phyloP scores from a whole-genome alignment of 2,113 vertebrate genomes.

The Euleptes europaea region DNA sequence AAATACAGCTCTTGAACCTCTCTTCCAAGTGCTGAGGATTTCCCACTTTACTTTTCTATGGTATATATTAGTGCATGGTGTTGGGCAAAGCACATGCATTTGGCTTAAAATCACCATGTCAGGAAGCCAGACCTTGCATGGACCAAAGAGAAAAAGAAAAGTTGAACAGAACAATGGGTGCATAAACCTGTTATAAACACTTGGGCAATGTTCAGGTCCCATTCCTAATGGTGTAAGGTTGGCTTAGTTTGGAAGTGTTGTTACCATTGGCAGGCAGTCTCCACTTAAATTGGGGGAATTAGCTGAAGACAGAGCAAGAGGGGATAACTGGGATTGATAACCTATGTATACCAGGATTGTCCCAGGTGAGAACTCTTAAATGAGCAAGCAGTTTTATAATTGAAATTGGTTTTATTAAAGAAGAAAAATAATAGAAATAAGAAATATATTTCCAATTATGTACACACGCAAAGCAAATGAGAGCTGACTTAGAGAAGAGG shows the following conservation, averaged over 20 bases:
- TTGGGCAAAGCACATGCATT: not conserved
- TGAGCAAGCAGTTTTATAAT: no score
- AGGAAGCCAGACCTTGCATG: not conserved
- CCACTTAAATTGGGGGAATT: no score
- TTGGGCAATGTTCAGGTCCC: conserved; percentile 4
- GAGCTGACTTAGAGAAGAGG: no score
- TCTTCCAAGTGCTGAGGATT: not conserved
- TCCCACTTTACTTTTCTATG: not conserved
- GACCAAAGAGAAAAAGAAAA: not conserved
- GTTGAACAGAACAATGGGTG: conserved; percentile 11
- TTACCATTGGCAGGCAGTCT: not conserved
- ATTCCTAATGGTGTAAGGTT: conserved; percentile 23
- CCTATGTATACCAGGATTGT: no score
- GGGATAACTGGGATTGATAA: no score
- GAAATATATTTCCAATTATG: no score
- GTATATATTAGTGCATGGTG: not conserved
- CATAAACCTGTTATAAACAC: conserved; percentile 53
- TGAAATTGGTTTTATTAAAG: no score
- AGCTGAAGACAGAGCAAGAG: no score
- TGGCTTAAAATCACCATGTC: not conserved
- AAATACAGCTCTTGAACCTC: not conserved
- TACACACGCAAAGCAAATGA: no score
- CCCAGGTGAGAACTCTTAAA: no score
- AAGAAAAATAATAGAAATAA: no score
- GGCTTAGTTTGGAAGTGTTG: conserved; percentile 9